Base-by-base conservation (phyloP, 2,113 vertebrate genomes). In the Hoplias malabaricus region DNA sequence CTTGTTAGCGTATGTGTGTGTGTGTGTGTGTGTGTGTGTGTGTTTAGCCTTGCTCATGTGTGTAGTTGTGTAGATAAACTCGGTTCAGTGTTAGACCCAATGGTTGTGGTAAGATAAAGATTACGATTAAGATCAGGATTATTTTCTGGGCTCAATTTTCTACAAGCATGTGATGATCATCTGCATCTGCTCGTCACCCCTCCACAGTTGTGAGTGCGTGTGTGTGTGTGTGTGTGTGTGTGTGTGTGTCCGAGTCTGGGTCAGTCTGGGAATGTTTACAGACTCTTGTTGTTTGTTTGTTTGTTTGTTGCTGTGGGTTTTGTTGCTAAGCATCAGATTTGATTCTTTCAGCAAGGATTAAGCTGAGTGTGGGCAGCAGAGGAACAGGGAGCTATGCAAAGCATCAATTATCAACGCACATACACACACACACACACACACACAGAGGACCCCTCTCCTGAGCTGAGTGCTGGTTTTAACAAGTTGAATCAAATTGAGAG, bases 381-480 rank as follows among this genome's bases (percentile, higher is more conserved):
- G 36, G 36, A 81, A 75, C 19, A 33, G n/a, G 46, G 67, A 70
- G 46, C 62, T 48, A 53, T 62, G 77, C 80, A 73, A 57, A 81
- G 80, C 61, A 77, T 56, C 69, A 77, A 81, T 81, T 81, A 77
- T 76, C 63, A 62, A 53, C 42, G 65, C 42, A 14, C 42, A 46
- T 16, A 14, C 42, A 62, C 71, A 59, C 12, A 69, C 66, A 71
- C 67, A 57, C 59, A 66, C 42, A 62, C 56, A 61, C 23, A 69
- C 66, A 71, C 67, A 57, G 46, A 71, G 14, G 71, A 54, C 46
- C 69, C 33, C 48, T 29, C 23, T 72, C 38, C n/a, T 65, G 66
- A 73, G 38, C 42, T 54, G 29, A 65, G 21, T 36, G 5, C 25
- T 25, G 38, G 23, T 72, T 43, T 59, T 31, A 72, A 23, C 69